Base-by-base conservation (phyloP, 1,140 invertebrate species). In the Listronotus bonariensis region DNA sequence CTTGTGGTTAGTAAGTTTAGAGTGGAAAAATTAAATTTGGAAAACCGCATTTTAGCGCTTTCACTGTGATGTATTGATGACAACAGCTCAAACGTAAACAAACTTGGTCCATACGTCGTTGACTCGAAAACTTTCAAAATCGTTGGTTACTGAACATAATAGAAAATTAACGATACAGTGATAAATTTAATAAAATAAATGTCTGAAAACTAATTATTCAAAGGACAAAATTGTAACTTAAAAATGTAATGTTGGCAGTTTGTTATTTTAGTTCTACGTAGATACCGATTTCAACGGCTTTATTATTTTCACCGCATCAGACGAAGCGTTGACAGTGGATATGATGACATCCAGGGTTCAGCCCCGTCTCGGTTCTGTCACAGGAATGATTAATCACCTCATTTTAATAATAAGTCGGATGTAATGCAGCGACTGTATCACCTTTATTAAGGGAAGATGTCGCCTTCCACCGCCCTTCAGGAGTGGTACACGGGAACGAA, bases 341-440 rank as follows among this genome's bases (percentile, higher is more conserved):
- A 63, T 12, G 61, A 34, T 64, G 61, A 64, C 61, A 64, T 64
- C 52, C 54, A 55, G 53, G 61, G 61, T 64, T 64, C 61, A 57
- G 52, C 12, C 52, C 61, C 49, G 61, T 63, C 53, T 48, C 55
- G 48, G 43, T 49, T 26, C 58, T 52, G 58, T 61, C 58, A 61
- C 46, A 52, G 12, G 52, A 54, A 68, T 68, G 66, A 68, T 68
- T 68, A 68, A 68, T 68, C 60, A 43, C 60, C 60, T 68, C 66
- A 68, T 68, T 68, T 68, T 68, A 68, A 68, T 68, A 68, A 68
- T 68, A 68, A 68, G 60, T 42, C 55, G 52, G 48, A 48, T 57
- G 52, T 67, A 57, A 68, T 68, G 42, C 49, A 34, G 59, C 52
- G 54, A 67, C 59, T 43, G 51, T 61, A 62, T 62, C 65, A 67